These are phyloP conservation scores for Patella pellucida DNA, from an alignment of 2,888 invertebrate genomes.

Conservation along the genomic window DNA sequence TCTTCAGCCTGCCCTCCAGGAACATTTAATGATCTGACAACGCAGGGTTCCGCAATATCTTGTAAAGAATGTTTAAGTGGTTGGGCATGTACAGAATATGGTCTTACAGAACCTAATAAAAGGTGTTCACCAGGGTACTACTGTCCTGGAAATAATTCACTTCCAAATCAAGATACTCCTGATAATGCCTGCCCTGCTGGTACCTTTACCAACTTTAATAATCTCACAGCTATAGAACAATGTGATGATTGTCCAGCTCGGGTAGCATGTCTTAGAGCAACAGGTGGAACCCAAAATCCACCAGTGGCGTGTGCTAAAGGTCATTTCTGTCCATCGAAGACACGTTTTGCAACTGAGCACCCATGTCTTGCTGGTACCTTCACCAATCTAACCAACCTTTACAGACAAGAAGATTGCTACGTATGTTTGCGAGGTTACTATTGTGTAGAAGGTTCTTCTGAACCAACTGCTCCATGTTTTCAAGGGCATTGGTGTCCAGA, in stretches of 20 bases:
- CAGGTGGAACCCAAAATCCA: constrained; percentile 65
- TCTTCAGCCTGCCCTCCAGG: constrained; percentile 56
- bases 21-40: constrained; percentile 55
- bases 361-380: constrained; percentile 68
- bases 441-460: constrained; percentile 60
- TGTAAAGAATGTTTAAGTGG: constrained; percentile 62
- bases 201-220: constrained; percentile 61
- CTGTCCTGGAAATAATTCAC: constrained; percentile 64
- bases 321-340: constrained; percentile 65
- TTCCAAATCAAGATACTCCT: constrained; percentile 51
- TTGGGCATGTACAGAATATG: constrained; percentile 58
- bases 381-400: constrained; percentile 64
- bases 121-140: constrained; percentile 66
- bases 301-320: constrained; percentile 64
- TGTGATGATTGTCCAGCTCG: constrained; percentile 57
- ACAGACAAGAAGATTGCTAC: constrained; percentile 58
- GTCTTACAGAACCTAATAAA: constrained; percentile 57
- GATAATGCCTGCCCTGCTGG: constrained; percentile 67
- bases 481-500: constrained; percentile 66
- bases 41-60: constrained; percentile 36
- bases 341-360: constrained; percentile 52
- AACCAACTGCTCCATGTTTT: constrained; percentile 58
- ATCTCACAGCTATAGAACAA: constrained; percentile 61
- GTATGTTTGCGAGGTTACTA: constrained; percentile 62
- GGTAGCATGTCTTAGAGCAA: constrained; percentile 60